These are phyloP conservation scores for Prionace glauca DNA, from an alignment of 2,797 vertebrate species.

Conservation along the genomic window DNA sequence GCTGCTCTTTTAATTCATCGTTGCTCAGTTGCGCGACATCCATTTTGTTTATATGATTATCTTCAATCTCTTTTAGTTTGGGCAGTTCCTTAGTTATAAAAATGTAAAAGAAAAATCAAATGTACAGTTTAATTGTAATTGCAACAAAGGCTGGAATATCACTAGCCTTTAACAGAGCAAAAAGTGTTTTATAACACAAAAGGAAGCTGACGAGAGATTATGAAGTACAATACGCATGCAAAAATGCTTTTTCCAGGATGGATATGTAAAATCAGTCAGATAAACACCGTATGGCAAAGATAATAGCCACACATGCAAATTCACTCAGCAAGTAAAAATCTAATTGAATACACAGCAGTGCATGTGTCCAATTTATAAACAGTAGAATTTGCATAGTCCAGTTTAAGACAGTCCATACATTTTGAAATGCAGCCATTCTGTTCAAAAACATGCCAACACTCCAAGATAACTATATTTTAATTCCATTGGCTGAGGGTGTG, in stretches of 20 bases:
- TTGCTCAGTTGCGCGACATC: conserved; percentile 61
- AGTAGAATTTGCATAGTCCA: not conserved
- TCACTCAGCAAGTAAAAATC: not conserved
- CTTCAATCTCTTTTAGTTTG: conserved; percentile 39
- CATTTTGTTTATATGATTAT: conserved; percentile 46
- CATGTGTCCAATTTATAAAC: not conserved
- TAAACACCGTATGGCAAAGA: not conserved
- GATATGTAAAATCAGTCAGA: not conserved
- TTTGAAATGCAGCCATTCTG: not conserved
- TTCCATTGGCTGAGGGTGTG: not conserved
- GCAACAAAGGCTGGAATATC: not conserved
- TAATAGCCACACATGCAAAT: not conserved
- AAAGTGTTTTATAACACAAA: not conserved
- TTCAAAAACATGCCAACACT: not conserved
- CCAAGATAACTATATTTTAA: not conserved
- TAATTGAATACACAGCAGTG: not conserved
- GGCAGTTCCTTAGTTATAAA: conserved; percentile 9
- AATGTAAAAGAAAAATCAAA: not conserved
- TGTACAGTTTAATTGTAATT: not conserved
- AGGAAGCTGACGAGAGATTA: not conserved
- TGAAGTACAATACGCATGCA: not conserved
- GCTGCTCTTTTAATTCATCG: conserved; percentile 57
- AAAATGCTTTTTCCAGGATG: not conserved
- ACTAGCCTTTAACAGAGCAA: not conserved
- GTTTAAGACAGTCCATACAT: not conserved